These are phyloP conservation scores for Chelonia mydas DNA, from an alignment of 2,797 vertebrate species.

Conservation along the genomic window DNA sequence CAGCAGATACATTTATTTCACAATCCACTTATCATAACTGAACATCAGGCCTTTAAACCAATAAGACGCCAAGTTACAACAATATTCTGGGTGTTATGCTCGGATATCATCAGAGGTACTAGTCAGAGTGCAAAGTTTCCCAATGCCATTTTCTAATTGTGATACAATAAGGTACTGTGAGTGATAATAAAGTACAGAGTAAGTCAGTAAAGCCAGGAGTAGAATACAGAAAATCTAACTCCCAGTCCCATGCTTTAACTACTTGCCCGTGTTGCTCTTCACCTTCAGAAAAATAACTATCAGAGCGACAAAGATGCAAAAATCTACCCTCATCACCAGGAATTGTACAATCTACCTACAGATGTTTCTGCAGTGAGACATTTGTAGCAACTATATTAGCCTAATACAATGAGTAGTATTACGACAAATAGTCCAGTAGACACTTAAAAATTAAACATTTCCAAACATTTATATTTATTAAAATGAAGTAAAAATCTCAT, in stretches of 20 bases:
- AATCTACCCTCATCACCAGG: background rate
- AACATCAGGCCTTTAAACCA: conserved; percentile 32
- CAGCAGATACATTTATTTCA: conserved; percentile 16
- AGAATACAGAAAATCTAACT: conserved; percentile 31
- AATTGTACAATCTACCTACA: background rate
- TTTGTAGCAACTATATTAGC: background rate
- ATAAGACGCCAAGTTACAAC: conserved; percentile 30
- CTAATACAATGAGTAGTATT: conserved; percentile 15
- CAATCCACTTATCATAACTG: background rate
- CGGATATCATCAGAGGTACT: conserved; percentile 24
- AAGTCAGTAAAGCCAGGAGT: background rate
- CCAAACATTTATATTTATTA: conserved; percentile 16
- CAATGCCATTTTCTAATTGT: background rate
- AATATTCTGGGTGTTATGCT: background rate
- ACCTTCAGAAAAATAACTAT: background rate
- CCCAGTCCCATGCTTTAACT: background rate
- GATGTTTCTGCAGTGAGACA: background rate
- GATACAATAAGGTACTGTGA: conserved; percentile 17
- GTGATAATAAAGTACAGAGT: background rate
- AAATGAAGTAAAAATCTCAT: background rate
- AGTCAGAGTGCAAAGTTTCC: background rate
- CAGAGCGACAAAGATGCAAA: background rate
- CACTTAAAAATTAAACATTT: conserved; percentile 2
- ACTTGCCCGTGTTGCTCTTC: conserved; percentile 13
- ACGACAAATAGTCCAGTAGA: conserved; percentile 23